phyloP scores from a whole-genome alignment of 2,888 invertebrate species.

The Pristionchus fissidentatus region DNA sequence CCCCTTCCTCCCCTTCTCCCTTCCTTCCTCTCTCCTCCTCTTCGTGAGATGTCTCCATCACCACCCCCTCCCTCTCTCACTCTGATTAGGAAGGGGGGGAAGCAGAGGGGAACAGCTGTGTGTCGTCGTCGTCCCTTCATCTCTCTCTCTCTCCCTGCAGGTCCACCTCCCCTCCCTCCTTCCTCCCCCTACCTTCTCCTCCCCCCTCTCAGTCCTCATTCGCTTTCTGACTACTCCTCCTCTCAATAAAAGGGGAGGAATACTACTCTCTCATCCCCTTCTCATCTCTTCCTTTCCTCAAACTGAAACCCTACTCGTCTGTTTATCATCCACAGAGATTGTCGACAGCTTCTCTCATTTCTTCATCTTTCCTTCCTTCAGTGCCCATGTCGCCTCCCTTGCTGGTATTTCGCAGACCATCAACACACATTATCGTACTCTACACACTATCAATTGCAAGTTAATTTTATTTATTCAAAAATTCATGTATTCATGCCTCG shows the following conservation, averaged over 20 bases:
- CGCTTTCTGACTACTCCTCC: conserved; percentile 15
- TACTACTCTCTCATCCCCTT: conserved; percentile 6
- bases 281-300: too few species aligned
- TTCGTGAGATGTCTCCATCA: not conserved
- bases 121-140: not conserved
- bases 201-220: not conserved
- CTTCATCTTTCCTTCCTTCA: not conserved
- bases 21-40: not conserved
- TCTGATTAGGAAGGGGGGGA: conserved; percentile 4
- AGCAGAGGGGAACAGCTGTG: conserved; percentile 28
- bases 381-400: conserved; percentile 1
- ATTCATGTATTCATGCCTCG: not conserved
- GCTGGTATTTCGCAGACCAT: not conserved
- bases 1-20: not conserved
- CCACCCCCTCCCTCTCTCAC: conserved; percentile 14
- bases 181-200: not conserved
- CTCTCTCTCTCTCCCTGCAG: not conserved
- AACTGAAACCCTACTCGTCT: too few species aligned
- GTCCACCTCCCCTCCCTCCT: not conserved
- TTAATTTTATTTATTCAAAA: not conserved
- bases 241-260: conserved; percentile 32
- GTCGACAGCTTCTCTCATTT: too few species aligned
- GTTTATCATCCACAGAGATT: too few species aligned
- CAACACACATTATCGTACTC: not conserved
- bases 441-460: conserved; percentile 32